Conservation (phyloP, 2,888 invertebrate species). For the Cloeon dipterum region DNA sequence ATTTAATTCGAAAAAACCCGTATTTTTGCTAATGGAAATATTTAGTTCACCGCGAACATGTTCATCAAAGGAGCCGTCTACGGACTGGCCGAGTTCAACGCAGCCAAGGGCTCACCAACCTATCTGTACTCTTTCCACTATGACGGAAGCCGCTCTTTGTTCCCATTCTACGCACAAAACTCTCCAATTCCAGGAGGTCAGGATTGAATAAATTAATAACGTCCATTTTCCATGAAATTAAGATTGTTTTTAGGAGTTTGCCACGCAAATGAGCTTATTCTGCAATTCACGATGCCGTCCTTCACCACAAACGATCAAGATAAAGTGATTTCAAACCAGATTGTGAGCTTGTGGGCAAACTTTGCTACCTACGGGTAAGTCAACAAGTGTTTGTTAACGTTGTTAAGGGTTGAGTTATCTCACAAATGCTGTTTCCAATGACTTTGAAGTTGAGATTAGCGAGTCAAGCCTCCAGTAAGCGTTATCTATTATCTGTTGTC, state of each 20-base stretch:
- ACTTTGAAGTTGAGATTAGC: too few relatives aligned
- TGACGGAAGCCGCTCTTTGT: background rate
- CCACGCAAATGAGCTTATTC: constrained; percentile 4
- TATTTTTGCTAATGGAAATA: background rate
- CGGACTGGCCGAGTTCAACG: constrained; percentile 11
- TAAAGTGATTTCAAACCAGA: constrained; percentile 1
- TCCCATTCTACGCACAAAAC: background rate
- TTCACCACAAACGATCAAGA: constrained; percentile 3
- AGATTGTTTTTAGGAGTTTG: constrained; percentile 6
- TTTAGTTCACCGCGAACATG: constrained; percentile 21
- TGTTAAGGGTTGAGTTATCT: too few relatives aligned
- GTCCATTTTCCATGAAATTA: constrained; percentile 1
- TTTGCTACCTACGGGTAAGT: constrained; percentile 3
- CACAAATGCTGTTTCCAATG: too few relatives aligned
- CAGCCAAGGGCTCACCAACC: constrained; percentile 10
- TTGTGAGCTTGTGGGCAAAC: constrained; percentile 3
- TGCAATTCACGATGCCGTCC: constrained; percentile 1
- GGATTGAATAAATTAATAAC: background rate
- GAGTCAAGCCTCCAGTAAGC: too few relatives aligned
- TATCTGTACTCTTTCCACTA: constrained; percentile 27
- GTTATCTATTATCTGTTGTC: too few relatives aligned
- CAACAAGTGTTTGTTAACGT: too few relatives aligned
- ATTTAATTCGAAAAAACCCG: too few relatives aligned
- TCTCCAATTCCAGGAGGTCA: background rate
- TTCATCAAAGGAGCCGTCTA: constrained; percentile 23